A percentile compares a stretch with the other conserved stretches of the same genome.
phyloP scores from a whole-genome alignment of 2,888 invertebrate species.

The Selenia dentaria region DNA sequence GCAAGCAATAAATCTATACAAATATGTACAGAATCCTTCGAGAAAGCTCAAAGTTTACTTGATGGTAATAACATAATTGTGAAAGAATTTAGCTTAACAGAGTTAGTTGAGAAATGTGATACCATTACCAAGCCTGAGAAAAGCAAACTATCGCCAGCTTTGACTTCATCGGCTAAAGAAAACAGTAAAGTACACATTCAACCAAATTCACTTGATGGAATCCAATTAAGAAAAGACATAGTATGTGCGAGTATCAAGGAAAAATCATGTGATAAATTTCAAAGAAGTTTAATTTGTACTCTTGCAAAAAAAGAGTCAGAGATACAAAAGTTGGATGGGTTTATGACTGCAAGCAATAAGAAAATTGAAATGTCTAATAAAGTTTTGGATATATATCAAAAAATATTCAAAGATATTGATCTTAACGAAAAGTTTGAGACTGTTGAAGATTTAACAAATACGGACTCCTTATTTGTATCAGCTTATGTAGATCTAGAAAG shows the following conservation, averaged over 20 bases:
- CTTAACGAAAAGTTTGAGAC: constrained; percentile 3
- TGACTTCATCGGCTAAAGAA: neutral
- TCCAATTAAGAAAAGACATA: neutral
- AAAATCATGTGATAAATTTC: neutral
- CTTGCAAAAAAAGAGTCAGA: constrained; percentile 1
- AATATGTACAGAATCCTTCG: constrained; percentile 57
- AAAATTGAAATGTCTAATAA: constrained; percentile 33
- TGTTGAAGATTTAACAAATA: neutral
- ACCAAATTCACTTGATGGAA: neutral
- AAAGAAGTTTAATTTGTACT: neutral
- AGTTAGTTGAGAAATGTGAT: constrained; percentile 50
- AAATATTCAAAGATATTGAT: constrained; percentile 12
- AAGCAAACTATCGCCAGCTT: no score
- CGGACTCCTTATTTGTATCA: neutral
- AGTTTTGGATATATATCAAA: constrained; percentile 1
- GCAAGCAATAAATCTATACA: constrained; percentile 72
- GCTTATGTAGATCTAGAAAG: no score
- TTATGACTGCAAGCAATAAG: constrained; percentile 59
- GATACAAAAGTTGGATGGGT: constrained; percentile 44
- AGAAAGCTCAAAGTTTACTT: constrained; percentile 60
- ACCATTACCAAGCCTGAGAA: constrained; percentile 8
- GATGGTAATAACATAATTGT: constrained; percentile 34
- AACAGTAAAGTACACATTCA: neutral
- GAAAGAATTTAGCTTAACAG: constrained; percentile 43
- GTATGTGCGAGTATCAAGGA: no score